phyloP scores from a whole-genome alignment of 2,113 vertebrate species.

The Macquaria ambigua region DNA sequence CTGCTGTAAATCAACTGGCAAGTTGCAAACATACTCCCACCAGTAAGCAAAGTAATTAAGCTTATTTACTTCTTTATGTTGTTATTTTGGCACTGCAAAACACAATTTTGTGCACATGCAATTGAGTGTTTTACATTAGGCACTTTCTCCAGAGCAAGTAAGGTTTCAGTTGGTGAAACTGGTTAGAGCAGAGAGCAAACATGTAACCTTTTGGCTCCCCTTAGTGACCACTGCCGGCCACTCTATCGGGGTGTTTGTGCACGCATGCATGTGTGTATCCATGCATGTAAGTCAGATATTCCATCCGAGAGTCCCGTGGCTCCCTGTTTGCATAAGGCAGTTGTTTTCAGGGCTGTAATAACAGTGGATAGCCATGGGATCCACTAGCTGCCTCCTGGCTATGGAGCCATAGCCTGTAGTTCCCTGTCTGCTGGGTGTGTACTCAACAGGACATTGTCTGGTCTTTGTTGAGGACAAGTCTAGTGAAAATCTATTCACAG shows the following conservation, averaged over 20 bases:
- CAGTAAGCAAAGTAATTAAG: conserved; percentile 6
- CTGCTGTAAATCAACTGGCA: conserved; percentile 59
- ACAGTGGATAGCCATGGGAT: conserved; percentile 62
- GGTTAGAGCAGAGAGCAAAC: conserved; percentile 7
- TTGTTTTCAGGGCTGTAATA: conserved; percentile 73
- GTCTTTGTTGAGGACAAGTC: conserved; percentile 72
- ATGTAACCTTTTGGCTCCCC: not conserved
- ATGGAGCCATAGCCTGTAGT: conserved; percentile 46
- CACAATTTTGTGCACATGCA: conserved; percentile 20
- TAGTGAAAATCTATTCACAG: conserved; percentile 74
- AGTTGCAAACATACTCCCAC: conserved; percentile 47
- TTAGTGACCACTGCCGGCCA: not conserved
- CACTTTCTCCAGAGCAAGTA: not conserved
- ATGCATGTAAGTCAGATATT: conserved; percentile 70
- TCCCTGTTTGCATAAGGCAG: conserved; percentile 64
- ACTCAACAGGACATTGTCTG: conserved; percentile 52
- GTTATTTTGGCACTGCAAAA: conserved; percentile 29
- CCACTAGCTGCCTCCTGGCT: conserved; percentile 46
- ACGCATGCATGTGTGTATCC: conserved; percentile 33
- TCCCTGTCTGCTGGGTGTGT: conserved; percentile 60
- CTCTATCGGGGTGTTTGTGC: conserved; percentile 34
- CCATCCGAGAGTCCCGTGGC: conserved; percentile 54
- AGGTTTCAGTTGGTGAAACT: not conserved
- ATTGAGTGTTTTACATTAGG: conserved; percentile 3
- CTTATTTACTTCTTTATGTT: conserved; percentile 26